These are phyloP conservation scores for Anabas testudineus DNA, from an alignment of 2,797 vertebrate genomes.

Conservation along the genomic window DNA sequence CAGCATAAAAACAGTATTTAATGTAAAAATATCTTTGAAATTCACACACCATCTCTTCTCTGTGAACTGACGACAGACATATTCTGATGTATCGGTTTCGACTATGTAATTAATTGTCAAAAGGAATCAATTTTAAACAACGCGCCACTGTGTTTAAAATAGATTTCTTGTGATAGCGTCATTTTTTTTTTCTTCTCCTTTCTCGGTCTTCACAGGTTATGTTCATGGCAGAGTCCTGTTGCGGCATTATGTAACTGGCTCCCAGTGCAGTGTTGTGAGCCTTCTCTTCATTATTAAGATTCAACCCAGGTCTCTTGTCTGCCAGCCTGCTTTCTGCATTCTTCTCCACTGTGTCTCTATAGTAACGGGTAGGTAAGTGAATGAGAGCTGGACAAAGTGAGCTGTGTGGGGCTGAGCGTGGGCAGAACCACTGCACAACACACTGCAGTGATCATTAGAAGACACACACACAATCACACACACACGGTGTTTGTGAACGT, in stretches of 20 bases:
- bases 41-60: not conserved
- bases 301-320: conserved; percentile 71
- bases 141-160: not conserved
- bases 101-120: not conserved
- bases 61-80: not conserved
- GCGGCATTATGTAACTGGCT: conserved; percentile 64
- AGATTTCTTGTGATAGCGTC: not conserved
- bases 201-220: not conserved
- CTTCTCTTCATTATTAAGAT: conserved; percentile 70
- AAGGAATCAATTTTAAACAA: not conserved
- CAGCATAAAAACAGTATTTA: not conserved
- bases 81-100: no score
- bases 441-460: conserved; percentile 35
- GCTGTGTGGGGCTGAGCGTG: conserved; percentile 64
- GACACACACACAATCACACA: conserved; percentile 14
- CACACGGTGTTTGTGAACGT: conserved; percentile 9
- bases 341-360: conserved; percentile 78
- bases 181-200: not conserved
- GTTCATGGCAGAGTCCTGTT: conserved; percentile 50
- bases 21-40: not conserved
- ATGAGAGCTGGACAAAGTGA: conserved; percentile 72
- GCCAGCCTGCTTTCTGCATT: conserved; percentile 73
- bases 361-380: conserved; percentile 81
- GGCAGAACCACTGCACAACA: conserved; percentile 65
- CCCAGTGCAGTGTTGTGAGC: conserved; percentile 31